Evolutionary conservation across 1,140 invertebrate species (phyloP).

Genomic region (Pseudobourletiella spinata): DNA sequence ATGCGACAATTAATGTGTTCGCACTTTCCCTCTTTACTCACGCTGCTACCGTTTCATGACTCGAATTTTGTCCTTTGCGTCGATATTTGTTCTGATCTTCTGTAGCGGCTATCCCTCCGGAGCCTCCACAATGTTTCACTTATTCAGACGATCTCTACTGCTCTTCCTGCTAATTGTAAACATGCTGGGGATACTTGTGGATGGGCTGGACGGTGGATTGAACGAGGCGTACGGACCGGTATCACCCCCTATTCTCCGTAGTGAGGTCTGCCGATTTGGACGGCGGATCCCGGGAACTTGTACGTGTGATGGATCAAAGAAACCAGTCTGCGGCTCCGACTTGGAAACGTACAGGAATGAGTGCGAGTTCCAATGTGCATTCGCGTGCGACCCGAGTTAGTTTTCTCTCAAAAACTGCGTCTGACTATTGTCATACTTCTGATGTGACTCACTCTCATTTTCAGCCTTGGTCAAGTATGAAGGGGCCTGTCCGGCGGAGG

Average conservation of each 20-base stretch:
- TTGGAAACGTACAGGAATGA: background rate
- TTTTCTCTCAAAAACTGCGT: too few relatives aligned
- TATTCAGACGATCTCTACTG: background rate
- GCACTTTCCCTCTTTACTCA: too few relatives aligned
- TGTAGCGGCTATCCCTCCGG: background rate
- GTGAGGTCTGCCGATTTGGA: background rate
- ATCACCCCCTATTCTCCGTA: background rate
- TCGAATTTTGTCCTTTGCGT: background rate
- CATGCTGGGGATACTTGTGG: background rate
- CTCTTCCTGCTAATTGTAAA: background rate
- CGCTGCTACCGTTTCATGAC: too few relatives aligned
- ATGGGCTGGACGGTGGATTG: background rate
- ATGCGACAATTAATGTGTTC: background rate
- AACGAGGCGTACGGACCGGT: too few relatives aligned
- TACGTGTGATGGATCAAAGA: too few relatives aligned
- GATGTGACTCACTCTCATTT: too few relatives aligned
- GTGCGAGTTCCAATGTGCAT: background rate
- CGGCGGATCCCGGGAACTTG: too few relatives aligned
- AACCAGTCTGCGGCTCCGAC: background rate
- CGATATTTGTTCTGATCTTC: background rate
- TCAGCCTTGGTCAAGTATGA: too few relatives aligned
- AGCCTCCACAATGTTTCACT: background rate
- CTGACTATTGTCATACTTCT: too few relatives aligned
- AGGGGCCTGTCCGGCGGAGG: background rate
- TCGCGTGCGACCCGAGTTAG: background rate